Conservation (phyloP, 2,113 vertebrate species). For the Fukomys damarensis region DNA sequence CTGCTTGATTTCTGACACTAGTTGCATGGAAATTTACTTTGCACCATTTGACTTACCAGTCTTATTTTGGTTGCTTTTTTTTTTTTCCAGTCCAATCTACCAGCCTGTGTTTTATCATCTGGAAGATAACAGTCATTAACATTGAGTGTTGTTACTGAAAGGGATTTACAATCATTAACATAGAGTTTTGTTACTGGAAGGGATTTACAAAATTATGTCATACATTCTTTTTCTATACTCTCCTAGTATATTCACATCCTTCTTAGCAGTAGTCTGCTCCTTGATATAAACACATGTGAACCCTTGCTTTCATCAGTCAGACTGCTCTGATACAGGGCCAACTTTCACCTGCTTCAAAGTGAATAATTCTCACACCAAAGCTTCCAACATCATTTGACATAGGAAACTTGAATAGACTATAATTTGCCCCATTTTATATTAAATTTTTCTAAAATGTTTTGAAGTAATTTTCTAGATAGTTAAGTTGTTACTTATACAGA, state of each 20-base stretch:
- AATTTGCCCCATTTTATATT: neutral
- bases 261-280: neutral
- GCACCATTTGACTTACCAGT: too few relatives aligned
- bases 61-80: too few relatives aligned
- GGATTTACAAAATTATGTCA: too few relatives aligned
- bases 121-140: too few relatives aligned
- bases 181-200: too few relatives aligned
- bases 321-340: neutral
- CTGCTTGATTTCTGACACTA: too few relatives aligned
- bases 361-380: neutral
- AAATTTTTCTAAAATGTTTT: neutral
- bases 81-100: too few relatives aligned
- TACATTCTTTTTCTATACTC: too few relatives aligned
- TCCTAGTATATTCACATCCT: neutral
- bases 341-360: neutral
- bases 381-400: neutral
- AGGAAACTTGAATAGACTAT: neutral
- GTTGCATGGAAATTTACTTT: too few relatives aligned
- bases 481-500: constrained; percentile 31
- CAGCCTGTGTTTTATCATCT: too few relatives aligned
- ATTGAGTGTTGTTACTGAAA: too few relatives aligned
- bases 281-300: neutral
- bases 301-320: neutral
- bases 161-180: too few relatives aligned
- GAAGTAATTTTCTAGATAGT: constrained; percentile 60